Conservation (phyloP, 2,113 vertebrate genomes). For the Daphoenositta chrysoptera region DNA sequence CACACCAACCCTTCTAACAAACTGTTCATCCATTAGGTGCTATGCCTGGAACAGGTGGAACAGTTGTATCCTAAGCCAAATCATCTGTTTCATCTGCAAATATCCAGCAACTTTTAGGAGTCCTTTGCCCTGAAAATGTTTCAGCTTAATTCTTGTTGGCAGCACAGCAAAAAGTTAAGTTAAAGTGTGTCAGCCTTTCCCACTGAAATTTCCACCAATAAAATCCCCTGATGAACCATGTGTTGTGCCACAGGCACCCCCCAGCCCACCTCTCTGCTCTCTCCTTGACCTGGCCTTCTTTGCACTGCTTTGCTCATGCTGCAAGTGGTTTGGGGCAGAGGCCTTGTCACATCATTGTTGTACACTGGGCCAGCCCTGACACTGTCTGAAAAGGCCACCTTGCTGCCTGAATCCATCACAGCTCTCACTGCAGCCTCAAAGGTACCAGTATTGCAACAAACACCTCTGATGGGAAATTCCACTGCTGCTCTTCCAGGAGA, state of each 20-base stretch:
- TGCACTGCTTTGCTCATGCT: background rate
- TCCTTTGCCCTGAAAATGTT: background rate
- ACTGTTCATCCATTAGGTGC: background rate
- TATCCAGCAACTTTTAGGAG: background rate
- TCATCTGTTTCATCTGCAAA: background rate
- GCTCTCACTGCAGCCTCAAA: background rate
- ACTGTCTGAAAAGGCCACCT: background rate
- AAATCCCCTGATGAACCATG: background rate
- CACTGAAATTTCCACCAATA: background rate
- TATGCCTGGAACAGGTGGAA: background rate
- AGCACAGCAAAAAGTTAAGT: background rate
- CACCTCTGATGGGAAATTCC: conserved; percentile 26
- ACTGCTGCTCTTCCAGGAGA: conserved; percentile 1
- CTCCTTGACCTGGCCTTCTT: background rate
- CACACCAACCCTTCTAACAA: background rate
- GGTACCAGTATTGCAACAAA: background rate
- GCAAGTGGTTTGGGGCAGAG: background rate
- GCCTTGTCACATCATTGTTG: background rate
- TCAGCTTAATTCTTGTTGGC: background rate
- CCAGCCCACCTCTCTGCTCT: background rate
- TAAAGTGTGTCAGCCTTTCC: background rate
- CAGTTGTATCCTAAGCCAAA: background rate
- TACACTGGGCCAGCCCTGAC: background rate
- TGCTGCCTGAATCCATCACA: background rate
- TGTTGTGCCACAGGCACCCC: background rate